Conservation (phyloP, 1,140 invertebrate genomes). For the Drosophila rufa region DNA sequence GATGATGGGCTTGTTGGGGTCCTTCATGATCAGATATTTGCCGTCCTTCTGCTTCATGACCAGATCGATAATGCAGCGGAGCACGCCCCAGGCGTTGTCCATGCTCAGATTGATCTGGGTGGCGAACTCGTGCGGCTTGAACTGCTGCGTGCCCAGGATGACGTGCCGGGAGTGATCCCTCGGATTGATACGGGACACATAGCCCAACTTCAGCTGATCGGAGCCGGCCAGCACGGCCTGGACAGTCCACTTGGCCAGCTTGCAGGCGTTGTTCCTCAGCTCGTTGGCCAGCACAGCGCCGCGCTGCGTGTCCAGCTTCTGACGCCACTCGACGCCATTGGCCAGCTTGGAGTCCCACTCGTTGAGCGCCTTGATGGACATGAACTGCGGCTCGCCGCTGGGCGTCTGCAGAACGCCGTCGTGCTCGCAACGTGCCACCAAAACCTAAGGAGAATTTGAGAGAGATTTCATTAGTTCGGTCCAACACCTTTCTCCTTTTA, state of each 20-base stretch:
- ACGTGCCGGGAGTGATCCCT: constrained; percentile 98
- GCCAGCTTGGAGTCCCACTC: constrained; percentile 99
- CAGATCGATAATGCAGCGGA: constrained; percentile 99
- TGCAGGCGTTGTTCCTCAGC: constrained; percentile 99
- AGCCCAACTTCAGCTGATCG: constrained; percentile 99
- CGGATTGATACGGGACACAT: constrained; percentile 97
- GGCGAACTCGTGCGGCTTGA: constrained; percentile 99
- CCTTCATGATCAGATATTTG: constrained; percentile 99
- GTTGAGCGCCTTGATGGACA: constrained; percentile 99
- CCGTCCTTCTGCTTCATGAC: constrained; percentile 99
- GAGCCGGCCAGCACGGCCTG: constrained; percentile 98
- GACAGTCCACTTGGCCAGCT: constrained; percentile 99
- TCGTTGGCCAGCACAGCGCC: constrained; percentile 99
- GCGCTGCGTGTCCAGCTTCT: constrained; percentile 98
- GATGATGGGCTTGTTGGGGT: constrained; percentile 99
- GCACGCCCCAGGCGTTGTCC: constrained; percentile 99
- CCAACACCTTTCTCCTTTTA: not conserved
- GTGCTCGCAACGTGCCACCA: constrained; percentile 98
- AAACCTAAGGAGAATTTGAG: constrained; percentile 74
- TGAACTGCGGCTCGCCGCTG: constrained; percentile 96
- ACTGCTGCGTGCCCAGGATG: constrained; percentile 99
- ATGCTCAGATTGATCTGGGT: constrained; percentile 99
- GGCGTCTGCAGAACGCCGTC: constrained; percentile 97
- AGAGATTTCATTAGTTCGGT: not conserved
- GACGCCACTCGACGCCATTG: constrained; percentile 99